Percentiles rank a stretch among this genome's conserved stretches.
Conservation (phyloP, 2,888 invertebrate genomes). For the Helleia helle region DNA sequence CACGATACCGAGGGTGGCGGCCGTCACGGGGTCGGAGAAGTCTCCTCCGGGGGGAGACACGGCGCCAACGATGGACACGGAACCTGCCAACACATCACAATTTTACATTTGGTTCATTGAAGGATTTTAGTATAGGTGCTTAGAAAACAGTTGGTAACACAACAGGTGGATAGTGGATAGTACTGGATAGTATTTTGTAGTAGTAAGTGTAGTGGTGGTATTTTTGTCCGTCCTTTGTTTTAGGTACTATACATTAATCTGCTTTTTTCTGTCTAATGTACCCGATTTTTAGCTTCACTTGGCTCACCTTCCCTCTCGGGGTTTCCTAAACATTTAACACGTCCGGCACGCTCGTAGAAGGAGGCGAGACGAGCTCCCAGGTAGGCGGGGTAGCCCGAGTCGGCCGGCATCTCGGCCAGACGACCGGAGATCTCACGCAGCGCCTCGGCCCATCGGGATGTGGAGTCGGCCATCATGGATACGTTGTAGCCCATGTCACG, state of each 20-base stretch:
- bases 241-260: too few species aligned
- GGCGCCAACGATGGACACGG: constrained; percentile 99
- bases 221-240: too few species aligned
- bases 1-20: constrained; percentile 98
- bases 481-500: constrained; percentile 99
- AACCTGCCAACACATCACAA: constrained; percentile 64
- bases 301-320: constrained; percentile 92
- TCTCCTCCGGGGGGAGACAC: constrained; percentile 99
- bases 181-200: too few species aligned
- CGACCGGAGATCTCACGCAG: constrained; percentile 99
- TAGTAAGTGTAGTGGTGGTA: too few species aligned
- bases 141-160: too few species aligned
- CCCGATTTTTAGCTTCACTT: not conserved
- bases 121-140: too few species aligned
- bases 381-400: constrained; percentile 99
- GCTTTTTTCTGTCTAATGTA: too few species aligned
- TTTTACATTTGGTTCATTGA: not conserved
- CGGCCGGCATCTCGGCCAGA: constrained; percentile 99
- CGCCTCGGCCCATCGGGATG: constrained; percentile 99
- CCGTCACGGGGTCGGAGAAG: constrained; percentile 99
- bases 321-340: constrained; percentile 97
- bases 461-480: constrained; percentile 58
- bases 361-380: constrained; percentile 97
- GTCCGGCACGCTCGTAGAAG: constrained; percentile 99
- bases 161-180: too few species aligned